Evolutionary conservation across 35 echinoderm and acorn worm species (phyloP).

Genomic region (Ptychodera flava): DNA sequence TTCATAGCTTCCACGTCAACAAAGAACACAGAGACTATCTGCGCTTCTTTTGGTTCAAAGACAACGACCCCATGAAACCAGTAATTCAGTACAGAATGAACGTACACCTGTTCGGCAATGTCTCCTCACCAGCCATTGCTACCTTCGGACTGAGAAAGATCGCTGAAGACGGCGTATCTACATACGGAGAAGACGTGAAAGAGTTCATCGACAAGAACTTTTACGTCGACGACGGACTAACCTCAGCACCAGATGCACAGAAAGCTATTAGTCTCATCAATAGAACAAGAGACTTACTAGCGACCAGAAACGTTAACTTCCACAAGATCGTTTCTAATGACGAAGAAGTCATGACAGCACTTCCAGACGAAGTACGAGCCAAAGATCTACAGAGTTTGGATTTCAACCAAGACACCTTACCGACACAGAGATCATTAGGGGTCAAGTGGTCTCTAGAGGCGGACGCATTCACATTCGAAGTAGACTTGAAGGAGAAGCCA

Average conservation of each 20-base stretch:
- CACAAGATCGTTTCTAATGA: slow-evolving; percentile 37
- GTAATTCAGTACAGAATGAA: slow-evolving; percentile 6
- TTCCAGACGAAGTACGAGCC: not conserved
- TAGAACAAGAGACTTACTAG: not conserved
- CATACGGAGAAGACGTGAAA: slow-evolving; percentile 29
- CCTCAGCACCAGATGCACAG: not conserved
- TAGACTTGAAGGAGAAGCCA: not conserved
- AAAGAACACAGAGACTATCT: not conserved
- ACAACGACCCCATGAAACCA: not conserved
- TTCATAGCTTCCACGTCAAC: slow-evolving; percentile 12
- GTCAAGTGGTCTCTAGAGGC: not conserved
- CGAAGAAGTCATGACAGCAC: slow-evolving; percentile 6
- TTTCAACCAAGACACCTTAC: not conserved
- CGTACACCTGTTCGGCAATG: slow-evolving; percentile 16
- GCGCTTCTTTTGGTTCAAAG: not conserved
- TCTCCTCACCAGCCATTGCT: slow-evolving; percentile 35
- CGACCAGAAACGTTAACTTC: not conserved
- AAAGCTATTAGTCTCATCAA: not conserved
- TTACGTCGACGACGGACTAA: slow-evolving; percentile 45
- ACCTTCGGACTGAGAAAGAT: slow-evolving; percentile 16
- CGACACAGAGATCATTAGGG: not conserved
- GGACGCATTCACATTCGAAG: slow-evolving; percentile 4
- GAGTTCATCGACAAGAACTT: slow-evolving; percentile 33
- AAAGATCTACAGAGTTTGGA: not conserved
- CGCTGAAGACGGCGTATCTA: slow-evolving; percentile 16